Percentiles rank a stretch among this genome's conserved stretches.
These are phyloP conservation scores for Xenopus borealis DNA, from an alignment of 2,113 vertebrate genomes.

Conservation along the genomic window DNA sequence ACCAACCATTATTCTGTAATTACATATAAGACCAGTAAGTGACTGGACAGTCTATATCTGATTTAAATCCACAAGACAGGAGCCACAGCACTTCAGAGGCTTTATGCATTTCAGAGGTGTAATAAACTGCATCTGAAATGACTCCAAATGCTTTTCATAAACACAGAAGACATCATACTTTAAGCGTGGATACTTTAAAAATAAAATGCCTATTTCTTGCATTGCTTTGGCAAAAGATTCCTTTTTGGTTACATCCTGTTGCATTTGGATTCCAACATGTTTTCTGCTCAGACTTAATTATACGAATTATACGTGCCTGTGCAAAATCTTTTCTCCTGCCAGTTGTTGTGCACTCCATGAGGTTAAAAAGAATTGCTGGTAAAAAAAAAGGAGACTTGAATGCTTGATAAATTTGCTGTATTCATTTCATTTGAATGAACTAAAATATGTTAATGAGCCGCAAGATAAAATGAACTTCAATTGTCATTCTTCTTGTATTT, in stretches of 20 bases:
- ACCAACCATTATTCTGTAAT: too few relatives aligned
- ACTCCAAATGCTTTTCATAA: too few relatives aligned
- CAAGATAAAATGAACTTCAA: not conserved
- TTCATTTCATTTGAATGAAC: conserved; percentile 24
- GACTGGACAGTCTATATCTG: too few relatives aligned
- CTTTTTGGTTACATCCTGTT: conserved; percentile 1
- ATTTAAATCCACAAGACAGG: too few relatives aligned
- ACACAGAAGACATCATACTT: too few relatives aligned
- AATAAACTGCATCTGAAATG: too few relatives aligned
- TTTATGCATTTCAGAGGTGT: too few relatives aligned
- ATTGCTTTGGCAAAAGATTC: not conserved
- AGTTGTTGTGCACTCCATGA: conserved; percentile 15
- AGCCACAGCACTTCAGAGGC: too few relatives aligned
- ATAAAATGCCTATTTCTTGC: not conserved
- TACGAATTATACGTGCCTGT: conserved; percentile 27
- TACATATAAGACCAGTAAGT: too few relatives aligned
- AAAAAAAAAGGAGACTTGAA: conserved; percentile 3
- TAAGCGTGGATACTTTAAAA: not conserved
- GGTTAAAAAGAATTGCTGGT: conserved; percentile 34
- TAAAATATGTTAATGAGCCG: conserved; percentile 20
- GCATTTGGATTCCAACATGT: conserved; percentile 16
- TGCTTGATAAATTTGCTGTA: conserved; percentile 15
- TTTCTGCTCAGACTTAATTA: conserved; percentile 29
- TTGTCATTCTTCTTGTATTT: conserved; percentile 3
- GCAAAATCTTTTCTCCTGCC: conserved; percentile 11